Conservation (phyloP, 2,888 invertebrate species). For the Auanema freiburgensis region DNA sequence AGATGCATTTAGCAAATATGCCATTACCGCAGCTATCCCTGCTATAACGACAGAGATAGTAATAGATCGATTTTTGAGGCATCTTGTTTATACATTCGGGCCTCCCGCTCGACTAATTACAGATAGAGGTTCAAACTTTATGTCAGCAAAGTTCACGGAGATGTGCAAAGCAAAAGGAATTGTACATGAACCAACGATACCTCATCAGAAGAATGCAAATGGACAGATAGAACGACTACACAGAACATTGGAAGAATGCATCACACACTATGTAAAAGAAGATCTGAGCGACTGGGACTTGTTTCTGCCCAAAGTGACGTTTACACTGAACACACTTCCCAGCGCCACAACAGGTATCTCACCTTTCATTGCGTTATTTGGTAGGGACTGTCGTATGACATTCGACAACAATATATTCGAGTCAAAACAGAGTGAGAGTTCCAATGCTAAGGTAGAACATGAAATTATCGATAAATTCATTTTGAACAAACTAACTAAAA, state of each 20-base stretch:
- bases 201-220: slow-evolving; percentile 7
- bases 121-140: slow-evolving; percentile 21
- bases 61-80: slow-evolving; percentile 1
- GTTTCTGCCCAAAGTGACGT: slow-evolving; percentile 5
- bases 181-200: neutral
- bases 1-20: slow-evolving; percentile 22
- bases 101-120: slow-evolving; percentile 14
- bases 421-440: too few species aligned
- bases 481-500: neutral
- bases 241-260: slow-evolving; percentile 7
- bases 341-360: slow-evolving; percentile 5
- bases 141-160: neutral
- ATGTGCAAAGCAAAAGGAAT: neutral
- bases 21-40: slow-evolving; percentile 13
- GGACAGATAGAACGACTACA: slow-evolving; percentile 12
- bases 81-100: slow-evolving; percentile 18
- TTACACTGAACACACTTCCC: neutral
- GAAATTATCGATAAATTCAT: neutral
- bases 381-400: slow-evolving; percentile 6
- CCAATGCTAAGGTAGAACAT: too few species aligned
- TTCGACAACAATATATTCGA: neutral
- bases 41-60: slow-evolving; percentile 11
- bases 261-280: slow-evolving; percentile 5
- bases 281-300: slow-evolving; percentile 13
- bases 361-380: slow-evolving; percentile 11